A percentile compares a stretch with the other conserved stretches of the same genome.
phyloP scores from a whole-genome alignment of 2,113 vertebrate genomes.

The Ophthalmolycus amberensis region DNA sequence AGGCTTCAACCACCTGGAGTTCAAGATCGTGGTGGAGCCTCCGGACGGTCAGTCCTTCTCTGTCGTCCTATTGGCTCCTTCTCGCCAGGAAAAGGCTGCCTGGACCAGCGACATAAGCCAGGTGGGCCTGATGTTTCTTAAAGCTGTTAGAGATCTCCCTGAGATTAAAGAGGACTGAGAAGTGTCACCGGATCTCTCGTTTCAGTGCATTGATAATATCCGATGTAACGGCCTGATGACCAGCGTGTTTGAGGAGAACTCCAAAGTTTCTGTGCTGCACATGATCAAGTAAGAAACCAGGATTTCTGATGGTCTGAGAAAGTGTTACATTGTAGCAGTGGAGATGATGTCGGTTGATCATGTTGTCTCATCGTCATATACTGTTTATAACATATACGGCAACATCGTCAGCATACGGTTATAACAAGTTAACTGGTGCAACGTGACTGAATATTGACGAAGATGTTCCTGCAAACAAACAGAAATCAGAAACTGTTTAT shows the following conservation, averaged over 20 bases:
- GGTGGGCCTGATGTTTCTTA: constrained; percentile 75
- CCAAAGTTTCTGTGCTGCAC: constrained; percentile 96
- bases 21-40: constrained; percentile 93
- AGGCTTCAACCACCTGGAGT: constrained; percentile 93
- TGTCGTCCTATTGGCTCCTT: constrained; percentile 92
- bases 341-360: neutral
- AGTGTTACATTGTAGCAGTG: neutral
- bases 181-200: neutral
- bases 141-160: too few relatives aligned
- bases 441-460: too few relatives aligned
- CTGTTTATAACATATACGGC: too few relatives aligned
- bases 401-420: too few relatives aligned
- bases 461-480: too few relatives aligned
- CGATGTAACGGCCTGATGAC: constrained; percentile 98
- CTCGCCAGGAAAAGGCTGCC: constrained; percentile 94
- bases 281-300: constrained; percentile 94
- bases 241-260: constrained; percentile 98
- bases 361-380: neutral
- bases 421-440: too few relatives aligned
- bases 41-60: constrained; percentile 88
- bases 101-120: constrained; percentile 99
- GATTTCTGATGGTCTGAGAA: neutral
- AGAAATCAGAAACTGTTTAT: too few relatives aligned
- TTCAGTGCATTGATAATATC: constrained; percentile 96
- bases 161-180: neutral